phyloP scores from a whole-genome alignment of 2,888 invertebrate genomes.

The Thymelicus lineola region DNA sequence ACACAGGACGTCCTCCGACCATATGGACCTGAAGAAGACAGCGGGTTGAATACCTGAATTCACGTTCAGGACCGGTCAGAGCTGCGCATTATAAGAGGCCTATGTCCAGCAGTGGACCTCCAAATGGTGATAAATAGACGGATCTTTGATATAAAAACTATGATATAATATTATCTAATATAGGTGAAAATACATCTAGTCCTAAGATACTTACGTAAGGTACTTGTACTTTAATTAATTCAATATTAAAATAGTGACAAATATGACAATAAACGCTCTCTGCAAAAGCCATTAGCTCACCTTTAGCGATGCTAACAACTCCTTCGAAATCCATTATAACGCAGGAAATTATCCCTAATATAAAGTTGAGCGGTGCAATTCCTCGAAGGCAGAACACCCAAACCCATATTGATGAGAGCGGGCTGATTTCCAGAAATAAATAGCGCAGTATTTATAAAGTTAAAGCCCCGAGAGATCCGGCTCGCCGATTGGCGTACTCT shows the following conservation, averaged over 20 bases:
- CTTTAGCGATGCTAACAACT: neutral
- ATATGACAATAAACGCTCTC: neutral
- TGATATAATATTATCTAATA: too few species aligned
- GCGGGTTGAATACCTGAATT: too few species aligned
- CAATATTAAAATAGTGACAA: neutral
- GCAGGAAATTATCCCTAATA: slow-evolving; percentile 25
- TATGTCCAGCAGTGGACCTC: too few species aligned
- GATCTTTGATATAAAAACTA: too few species aligned
- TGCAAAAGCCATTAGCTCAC: neutral
- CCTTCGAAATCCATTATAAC: slow-evolving; percentile 13
- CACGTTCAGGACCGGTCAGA: too few species aligned
- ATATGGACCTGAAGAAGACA: too few species aligned
- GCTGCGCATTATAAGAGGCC: too few species aligned
- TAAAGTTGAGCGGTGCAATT: slow-evolving; percentile 22
- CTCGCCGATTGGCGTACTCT: slow-evolving; percentile 74
- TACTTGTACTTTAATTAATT: too few species aligned
- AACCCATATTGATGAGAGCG: slow-evolving; percentile 70
- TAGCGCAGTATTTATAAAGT: slow-evolving; percentile 83
- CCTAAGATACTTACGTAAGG: too few species aligned
- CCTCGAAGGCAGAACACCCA: slow-evolving; percentile 48
- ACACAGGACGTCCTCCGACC: too few species aligned
- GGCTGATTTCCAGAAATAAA: slow-evolving; percentile 83
- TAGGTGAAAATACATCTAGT: too few species aligned
- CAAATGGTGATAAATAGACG: too few species aligned
- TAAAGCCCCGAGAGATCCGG: slow-evolving; percentile 75